phyloP scores from a whole-genome alignment of 2,113 vertebrate species.

The Prolemur simus region DNA sequence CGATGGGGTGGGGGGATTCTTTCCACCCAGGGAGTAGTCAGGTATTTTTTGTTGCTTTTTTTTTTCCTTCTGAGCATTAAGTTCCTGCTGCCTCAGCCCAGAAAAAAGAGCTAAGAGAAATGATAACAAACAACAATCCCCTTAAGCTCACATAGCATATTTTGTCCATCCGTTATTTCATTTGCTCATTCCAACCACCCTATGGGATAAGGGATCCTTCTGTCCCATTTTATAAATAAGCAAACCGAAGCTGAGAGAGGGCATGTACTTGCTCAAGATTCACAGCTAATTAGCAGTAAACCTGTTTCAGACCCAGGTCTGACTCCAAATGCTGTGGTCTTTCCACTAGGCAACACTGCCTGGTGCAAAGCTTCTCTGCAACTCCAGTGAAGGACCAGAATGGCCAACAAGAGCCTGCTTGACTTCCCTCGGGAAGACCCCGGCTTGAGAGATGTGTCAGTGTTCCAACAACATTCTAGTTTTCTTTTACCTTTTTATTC shows the following conservation, averaged over 20 bases:
- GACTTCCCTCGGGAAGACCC: neutral
- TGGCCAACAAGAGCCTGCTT: neutral
- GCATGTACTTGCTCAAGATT: constrained; percentile 24
- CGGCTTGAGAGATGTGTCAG: neutral
- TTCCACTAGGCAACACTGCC: neutral
- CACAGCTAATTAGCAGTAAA: constrained; percentile 34
- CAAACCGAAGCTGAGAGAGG: neutral
- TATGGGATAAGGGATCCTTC: neutral
- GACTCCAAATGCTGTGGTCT: neutral
- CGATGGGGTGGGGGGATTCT: neutral
- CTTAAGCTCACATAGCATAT: neutral
- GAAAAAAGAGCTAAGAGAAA: constrained; percentile 20
- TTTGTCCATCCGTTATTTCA: neutral
- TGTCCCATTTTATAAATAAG: constrained; percentile 56
- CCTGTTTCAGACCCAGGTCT: neutral
- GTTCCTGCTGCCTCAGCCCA: constrained; percentile 6
- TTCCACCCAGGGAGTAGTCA: neutral
- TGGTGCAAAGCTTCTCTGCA: neutral
- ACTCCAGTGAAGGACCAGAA: neutral
- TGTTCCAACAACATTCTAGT: neutral
- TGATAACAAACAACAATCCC: neutral
- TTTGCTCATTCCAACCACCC: neutral
- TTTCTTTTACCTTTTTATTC: neutral
- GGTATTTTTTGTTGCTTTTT: neutral
- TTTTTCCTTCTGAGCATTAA: constrained; percentile 34